Base-by-base conservation (phyloP, 2,888 invertebrate genomes). In the Geotrupes spiniger region DNA sequence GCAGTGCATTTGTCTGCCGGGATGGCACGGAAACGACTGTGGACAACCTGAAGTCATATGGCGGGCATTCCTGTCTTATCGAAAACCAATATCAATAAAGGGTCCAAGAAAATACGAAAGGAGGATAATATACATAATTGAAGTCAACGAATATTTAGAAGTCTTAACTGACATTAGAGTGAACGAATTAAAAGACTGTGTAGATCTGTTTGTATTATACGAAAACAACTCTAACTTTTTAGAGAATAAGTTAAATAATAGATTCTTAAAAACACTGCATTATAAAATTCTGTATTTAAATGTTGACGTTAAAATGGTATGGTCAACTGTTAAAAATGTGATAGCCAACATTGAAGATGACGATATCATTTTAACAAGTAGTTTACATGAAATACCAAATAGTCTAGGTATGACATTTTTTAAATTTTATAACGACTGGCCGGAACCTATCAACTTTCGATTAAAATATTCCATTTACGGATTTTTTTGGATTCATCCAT, bases 11-110 rank as follows among this genome's bases (percentile, higher is more conserved):
- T 84, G 84, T 61, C 69, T 74, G 42, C 73, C 71, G n/a, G 80
- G 80, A 21, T 84, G 82, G 81, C 84, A 84, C 63, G 82, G 83
- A 1, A 71, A 72, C 5, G 83, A 84, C 58, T 84, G 84, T 61
- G 81, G 82, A 1, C 81, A 82, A 59, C 83, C 84, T 2, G 84
- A 84, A 66, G 79, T 83, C 6, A 77, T 83, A 9, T 83, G 83
- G 82, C 74, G 83, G 33, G 81, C 82, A 1, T 73, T 83, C 50
- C 74, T 84, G 70, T 78, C 81, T 12, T 74, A 77, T 10, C 76
- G 77, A 50, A 76, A 76, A 60, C 72, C 74, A 29, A 62, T 76
- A 14, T 63, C 66, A 41, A 64, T 78, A 29, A 74, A 69, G 52
- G 73, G 73, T 27, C 71, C 72, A 12, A 71, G 78, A 26, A 70